Conservation (phyloP, 1,140 invertebrate genomes). For the Drosophila ananassae region DNA sequence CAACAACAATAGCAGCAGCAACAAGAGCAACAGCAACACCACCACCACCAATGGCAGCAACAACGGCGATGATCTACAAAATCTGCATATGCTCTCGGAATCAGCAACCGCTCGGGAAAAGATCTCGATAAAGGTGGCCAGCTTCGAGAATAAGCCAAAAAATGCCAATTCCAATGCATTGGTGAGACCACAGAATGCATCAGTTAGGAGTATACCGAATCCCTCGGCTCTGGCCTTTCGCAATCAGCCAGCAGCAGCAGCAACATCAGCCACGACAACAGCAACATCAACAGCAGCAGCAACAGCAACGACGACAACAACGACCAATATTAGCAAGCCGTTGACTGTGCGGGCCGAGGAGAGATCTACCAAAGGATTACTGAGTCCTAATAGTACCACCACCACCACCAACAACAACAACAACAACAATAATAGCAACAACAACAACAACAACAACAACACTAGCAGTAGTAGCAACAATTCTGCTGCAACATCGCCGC, state of each 20-base stretch:
- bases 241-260: slow-evolving; percentile 57
- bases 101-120: slow-evolving; percentile 79
- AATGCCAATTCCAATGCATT: slow-evolving; percentile 50
- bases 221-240: slow-evolving; percentile 82
- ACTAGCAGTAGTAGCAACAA: slow-evolving; percentile 16
- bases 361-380: slow-evolving; percentile 26
- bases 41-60: not conserved
- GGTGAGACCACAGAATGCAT: slow-evolving; percentile 80
- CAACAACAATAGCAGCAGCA: slow-evolving; percentile 7
- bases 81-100: slow-evolving; percentile 79
- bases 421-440: slow-evolving; percentile 14
- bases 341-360: slow-evolving; percentile 55
- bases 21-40: slow-evolving; percentile 2
- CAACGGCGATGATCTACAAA: slow-evolving; percentile 72
- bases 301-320: slow-evolving; percentile 6
- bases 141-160: slow-evolving; percentile 61
- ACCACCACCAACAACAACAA: not conserved
- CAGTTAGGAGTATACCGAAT: slow-evolving; percentile 82
- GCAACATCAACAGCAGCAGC: slow-evolving; percentile 20
- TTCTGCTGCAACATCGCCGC: slow-evolving; percentile 57
- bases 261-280: slow-evolving; percentile 8
- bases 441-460: slow-evolving; percentile 16
- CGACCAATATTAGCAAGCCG: slow-evolving; percentile 31
- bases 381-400: slow-evolving; percentile 37
- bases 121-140: slow-evolving; percentile 67